A percentile compares a stretch with the other conserved stretches of the same genome.
Evolutionary conservation across 2,888 invertebrate species (phyloP).

Genomic region (Lamproptera curius): DNA sequence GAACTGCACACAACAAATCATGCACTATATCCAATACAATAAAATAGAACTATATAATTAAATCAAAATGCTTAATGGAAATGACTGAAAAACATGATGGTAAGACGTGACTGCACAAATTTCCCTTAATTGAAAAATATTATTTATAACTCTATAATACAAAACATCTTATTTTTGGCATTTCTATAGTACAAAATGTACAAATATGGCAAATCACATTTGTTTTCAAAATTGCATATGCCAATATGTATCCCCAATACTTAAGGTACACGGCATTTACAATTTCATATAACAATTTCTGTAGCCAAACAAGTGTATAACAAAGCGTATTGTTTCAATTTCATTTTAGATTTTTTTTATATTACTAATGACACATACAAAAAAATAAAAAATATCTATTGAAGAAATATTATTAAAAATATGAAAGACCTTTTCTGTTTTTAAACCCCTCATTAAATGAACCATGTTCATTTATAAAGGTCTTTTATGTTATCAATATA

Average conservation of each 20-base stretch:
- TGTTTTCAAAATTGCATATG: conserved; percentile 18
- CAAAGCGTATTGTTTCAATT: conserved; percentile 21
- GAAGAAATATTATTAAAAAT: background rate
- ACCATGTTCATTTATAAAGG: conserved; percentile 19
- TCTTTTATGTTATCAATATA: too few species aligned
- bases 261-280: conserved; percentile 3
- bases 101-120: conserved; percentile 13
- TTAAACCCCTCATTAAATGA: conserved; percentile 3
- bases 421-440: background rate
- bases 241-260: background rate
- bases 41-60: too few species aligned
- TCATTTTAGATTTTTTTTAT: conserved; percentile 5
- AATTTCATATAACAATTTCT: conserved; percentile 14
- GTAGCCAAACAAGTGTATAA: conserved; percentile 17
- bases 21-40: conserved; percentile 3
- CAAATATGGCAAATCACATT: conserved; percentile 26
- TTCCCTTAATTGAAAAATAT: conserved; percentile 21
- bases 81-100: conserved; percentile 2
- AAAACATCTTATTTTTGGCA: conserved; percentile 46
- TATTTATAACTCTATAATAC: conserved; percentile 30
- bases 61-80: conserved; percentile 11
- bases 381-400: background rate
- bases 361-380: conserved; percentile 14
- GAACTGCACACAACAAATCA: conserved; percentile 21
- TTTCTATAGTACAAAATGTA: conserved; percentile 50